Evolutionary conservation across 2,888 invertebrate species (phyloP).

Genomic region (Drosophila peninsularis): DNA sequence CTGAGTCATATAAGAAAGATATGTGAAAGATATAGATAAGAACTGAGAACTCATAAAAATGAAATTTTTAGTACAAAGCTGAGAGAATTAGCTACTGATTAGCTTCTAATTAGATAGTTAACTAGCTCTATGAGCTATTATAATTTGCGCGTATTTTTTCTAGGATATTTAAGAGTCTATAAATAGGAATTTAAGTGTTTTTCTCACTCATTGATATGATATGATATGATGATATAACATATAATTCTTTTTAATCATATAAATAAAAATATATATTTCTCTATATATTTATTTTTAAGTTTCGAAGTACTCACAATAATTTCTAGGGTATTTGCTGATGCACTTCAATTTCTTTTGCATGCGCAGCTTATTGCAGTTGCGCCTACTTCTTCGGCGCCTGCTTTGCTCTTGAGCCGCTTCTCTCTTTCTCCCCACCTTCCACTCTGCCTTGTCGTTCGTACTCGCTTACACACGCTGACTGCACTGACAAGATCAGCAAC

Average conservation of each 20-base stretch:
- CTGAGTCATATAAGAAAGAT: background rate
- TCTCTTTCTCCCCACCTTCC: slow-evolving; percentile 8
- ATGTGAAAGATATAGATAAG: slow-evolving; percentile 5
- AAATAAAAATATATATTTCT: background rate
- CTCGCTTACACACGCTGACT: slow-evolving; percentile 32
- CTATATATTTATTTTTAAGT: background rate
- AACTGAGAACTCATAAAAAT: background rate
- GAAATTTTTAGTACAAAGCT: background rate
- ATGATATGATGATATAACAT: too few relatives aligned
- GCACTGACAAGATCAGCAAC: slow-evolving; percentile 59
- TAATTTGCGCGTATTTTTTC: too few relatives aligned
- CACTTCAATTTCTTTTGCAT: slow-evolving; percentile 19
- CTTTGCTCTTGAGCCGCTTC: slow-evolving; percentile 3
- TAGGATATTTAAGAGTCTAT: too few relatives aligned
- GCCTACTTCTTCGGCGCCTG: slow-evolving; percentile 1
- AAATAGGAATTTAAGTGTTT: too few relatives aligned
- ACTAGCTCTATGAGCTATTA: background rate
- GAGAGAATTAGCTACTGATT: background rate
- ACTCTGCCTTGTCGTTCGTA: background rate
- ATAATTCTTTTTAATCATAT: too few relatives aligned
- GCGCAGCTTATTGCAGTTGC: slow-evolving; percentile 14
- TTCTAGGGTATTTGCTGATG: slow-evolving; percentile 42
- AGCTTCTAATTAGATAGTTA: background rate
- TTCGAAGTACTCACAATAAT: background rate
- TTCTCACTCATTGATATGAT: too few relatives aligned